Evolutionary conservation across 2,797 vertebrate species (phyloP).

Genomic region (Gymnocypris eckloni): DNA sequence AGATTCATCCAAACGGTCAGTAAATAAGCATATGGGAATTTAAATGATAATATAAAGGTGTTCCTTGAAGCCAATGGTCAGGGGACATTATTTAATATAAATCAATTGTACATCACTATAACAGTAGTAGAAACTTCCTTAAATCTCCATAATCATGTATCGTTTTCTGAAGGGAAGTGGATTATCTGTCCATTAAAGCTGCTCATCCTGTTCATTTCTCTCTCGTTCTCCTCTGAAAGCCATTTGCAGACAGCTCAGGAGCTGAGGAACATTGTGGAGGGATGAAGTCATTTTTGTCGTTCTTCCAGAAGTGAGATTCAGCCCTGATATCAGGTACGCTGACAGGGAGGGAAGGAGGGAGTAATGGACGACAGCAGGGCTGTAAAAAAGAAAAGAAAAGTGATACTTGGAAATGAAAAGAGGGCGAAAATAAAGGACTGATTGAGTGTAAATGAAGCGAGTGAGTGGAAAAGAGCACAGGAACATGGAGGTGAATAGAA

Average conservation of each 20-base stretch:
- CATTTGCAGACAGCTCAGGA: slow-evolving; percentile 35
- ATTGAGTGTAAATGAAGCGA: slow-evolving; percentile 42
- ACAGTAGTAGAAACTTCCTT: not conserved
- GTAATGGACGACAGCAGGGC: slow-evolving; percentile 5
- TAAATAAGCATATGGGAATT: not conserved
- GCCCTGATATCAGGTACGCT: slow-evolving; percentile 55
- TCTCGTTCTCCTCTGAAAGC: slow-evolving; percentile 12
- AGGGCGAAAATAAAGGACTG: slow-evolving; percentile 42
- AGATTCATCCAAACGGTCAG: not conserved
- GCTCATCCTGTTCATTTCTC: not conserved
- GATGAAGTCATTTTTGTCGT: slow-evolving; percentile 57
- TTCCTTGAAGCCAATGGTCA: not conserved
- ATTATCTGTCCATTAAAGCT: not conserved
- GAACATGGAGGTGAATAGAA: not conserved
- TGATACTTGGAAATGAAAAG: slow-evolving; percentile 5
- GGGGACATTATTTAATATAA: not conserved
- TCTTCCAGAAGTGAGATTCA: slow-evolving; percentile 51
- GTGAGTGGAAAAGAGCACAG: not conserved
- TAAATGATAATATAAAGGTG: not conserved
- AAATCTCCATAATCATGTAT: not conserved
- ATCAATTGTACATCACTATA: not conserved
- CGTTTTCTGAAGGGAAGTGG: not conserved
- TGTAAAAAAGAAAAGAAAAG: not conserved
- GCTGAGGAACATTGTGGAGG: slow-evolving; percentile 49
- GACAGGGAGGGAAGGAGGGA: slow-evolving; percentile 14